Conservation (phyloP, 1,140 invertebrate species). For the Drosophila ananassae region DNA sequence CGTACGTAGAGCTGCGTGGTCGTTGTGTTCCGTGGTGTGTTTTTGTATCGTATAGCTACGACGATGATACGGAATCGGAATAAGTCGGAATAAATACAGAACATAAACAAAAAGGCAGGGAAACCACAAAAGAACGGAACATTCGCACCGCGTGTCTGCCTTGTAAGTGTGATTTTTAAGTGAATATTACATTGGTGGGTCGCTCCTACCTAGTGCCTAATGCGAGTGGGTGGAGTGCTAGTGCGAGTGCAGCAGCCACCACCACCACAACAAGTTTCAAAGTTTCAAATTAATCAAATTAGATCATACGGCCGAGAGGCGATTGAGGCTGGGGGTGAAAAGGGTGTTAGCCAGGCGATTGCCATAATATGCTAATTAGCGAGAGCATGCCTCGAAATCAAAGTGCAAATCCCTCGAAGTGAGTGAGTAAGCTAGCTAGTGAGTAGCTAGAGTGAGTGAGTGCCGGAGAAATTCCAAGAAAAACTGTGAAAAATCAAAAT, state of each 20-base stretch:
- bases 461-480: slow-evolving; percentile 67
- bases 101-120: slow-evolving; percentile 76
- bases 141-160: slow-evolving; percentile 19
- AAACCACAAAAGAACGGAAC: slow-evolving; percentile 60
- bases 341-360: slow-evolving; percentile 59
- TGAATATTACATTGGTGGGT: slow-evolving; percentile 13
- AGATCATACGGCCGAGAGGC: slow-evolving; percentile 56
- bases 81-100: slow-evolving; percentile 56
- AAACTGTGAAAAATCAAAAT: slow-evolving; percentile 73
- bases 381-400: slow-evolving; percentile 34
- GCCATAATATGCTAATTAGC: slow-evolving; percentile 74
- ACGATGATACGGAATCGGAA: slow-evolving; percentile 27
- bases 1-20: slow-evolving; percentile 74
- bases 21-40: slow-evolving; percentile 26
- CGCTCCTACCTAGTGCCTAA: too few species aligned
- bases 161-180: slow-evolving; percentile 13
- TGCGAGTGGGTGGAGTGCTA: slow-evolving; percentile 24
- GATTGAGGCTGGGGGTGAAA: background rate
- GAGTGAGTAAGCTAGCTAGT: background rate
- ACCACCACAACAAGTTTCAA: slow-evolving; percentile 72
- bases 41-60: background rate
- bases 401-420: background rate
- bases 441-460: background rate
- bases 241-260: slow-evolving; percentile 32
- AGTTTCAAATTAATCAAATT: slow-evolving; percentile 70